phyloP scores from a whole-genome alignment of 2,888 invertebrate genomes.

The Cataglyphis albicans region DNA sequence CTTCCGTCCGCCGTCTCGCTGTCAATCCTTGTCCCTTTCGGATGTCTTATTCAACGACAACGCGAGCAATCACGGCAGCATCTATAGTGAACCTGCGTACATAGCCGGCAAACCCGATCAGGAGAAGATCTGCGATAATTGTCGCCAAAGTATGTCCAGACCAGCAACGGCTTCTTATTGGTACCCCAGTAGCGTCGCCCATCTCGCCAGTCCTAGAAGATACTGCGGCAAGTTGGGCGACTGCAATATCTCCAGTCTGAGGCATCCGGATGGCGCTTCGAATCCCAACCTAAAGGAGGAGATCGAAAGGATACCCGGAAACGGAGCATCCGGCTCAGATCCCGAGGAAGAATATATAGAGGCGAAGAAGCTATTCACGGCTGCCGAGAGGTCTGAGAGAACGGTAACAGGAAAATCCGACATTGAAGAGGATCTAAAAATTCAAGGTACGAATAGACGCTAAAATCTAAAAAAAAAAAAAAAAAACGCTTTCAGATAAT shows the following conservation, averaged over 20 bases:
- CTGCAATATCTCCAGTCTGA: constrained; percentile 89
- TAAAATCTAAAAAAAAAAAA: neutral
- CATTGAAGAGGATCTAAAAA: constrained; percentile 83
- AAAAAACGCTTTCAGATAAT: neutral
- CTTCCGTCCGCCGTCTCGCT: constrained; percentile 88
- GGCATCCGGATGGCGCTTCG: constrained; percentile 97
- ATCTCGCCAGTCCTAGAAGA: constrained; percentile 89
- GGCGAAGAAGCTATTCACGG: constrained; percentile 84
- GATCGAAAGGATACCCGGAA: constrained; percentile 88
- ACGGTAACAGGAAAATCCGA: constrained; percentile 85
- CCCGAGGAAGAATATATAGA: constrained; percentile 87
- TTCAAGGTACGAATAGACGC: constrained; percentile 75
- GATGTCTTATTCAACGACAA: constrained; percentile 90
- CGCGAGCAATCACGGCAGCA: constrained; percentile 92
- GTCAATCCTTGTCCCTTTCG: constrained; percentile 90
- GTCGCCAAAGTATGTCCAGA: constrained; percentile 90
- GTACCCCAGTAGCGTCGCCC: constrained; percentile 87
- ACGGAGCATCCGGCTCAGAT: constrained; percentile 89
- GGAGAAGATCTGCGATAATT: constrained; percentile 92
- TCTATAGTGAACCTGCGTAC: constrained; percentile 95
- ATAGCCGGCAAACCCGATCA: constrained; percentile 87
- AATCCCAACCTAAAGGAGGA: constrained; percentile 95
- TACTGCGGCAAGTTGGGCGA: constrained; percentile 89
- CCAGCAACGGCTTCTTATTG: constrained; percentile 90
- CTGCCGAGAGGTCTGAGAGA: constrained; percentile 81